phyloP scores from a whole-genome alignment of 2,113 vertebrate genomes.

The Stomatorhinus ivindoensis region DNA sequence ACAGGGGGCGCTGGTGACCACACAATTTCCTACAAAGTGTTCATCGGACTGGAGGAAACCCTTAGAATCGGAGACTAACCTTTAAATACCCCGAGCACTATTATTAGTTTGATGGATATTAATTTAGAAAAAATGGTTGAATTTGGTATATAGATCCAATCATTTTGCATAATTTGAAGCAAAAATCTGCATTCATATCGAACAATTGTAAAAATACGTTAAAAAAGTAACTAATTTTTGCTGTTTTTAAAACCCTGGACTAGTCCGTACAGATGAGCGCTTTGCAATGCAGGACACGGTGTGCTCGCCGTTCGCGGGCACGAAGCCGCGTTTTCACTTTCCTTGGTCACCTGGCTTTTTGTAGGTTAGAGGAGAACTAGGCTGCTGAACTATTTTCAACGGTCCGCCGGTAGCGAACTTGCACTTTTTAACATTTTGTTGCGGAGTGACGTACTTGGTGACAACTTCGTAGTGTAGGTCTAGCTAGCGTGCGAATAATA shows the following conservation, averaged over 20 bases:
- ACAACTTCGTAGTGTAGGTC: neutral
- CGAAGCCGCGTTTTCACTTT: neutral
- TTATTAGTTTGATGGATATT: neutral
- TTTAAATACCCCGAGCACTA: neutral
- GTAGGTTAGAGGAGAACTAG: neutral
- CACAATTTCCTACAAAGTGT: neutral
- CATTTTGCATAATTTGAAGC: neutral
- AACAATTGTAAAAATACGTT: neutral
- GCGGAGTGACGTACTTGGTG: neutral
- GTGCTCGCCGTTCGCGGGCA: neutral
- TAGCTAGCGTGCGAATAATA: neutral
- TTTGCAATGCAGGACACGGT: neutral
- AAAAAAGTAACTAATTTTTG: neutral
- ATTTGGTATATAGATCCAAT: neutral
- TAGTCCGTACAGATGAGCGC: neutral
- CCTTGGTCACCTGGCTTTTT: neutral
- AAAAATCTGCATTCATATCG: neutral
- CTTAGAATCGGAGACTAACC: neutral
- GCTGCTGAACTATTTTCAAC: neutral
- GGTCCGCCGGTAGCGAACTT: no score
- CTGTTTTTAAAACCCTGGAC: neutral
- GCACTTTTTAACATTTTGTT: neutral
- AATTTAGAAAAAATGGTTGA: neutral
- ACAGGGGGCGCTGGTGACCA: constrained; percentile 12
- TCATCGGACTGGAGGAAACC: neutral